Base-by-base conservation (phyloP, 2,888 invertebrate genomes). In the Pheosia gnoma region DNA sequence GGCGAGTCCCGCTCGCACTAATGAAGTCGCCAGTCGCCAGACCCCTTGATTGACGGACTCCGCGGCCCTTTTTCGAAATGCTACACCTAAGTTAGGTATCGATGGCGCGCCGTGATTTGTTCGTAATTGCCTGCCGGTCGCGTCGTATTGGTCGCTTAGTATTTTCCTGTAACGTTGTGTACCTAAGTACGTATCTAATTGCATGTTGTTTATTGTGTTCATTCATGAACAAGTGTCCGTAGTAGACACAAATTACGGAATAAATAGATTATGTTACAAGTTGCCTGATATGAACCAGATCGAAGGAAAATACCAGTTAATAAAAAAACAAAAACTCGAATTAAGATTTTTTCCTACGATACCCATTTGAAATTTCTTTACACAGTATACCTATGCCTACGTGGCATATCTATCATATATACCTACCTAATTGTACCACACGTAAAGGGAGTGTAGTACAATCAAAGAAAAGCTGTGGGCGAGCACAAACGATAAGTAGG, bases 11-110 rank as follows among this genome's bases (percentile, higher is more conserved):
- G 67, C 81, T 89, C 87, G 71, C 83, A 80, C 89, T 93, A 93
- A 93, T 93, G 93, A 93, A 93, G 92, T 92, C 91, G 88, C 85
- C 84, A 81, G 80, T 88, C 87, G 74, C 77, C 83, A 80, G 85
- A 77, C 87, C 90, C 88, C 89, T 87, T 91, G 92, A 92, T 91
- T 91, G 93, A 91, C 90, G 90, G 84, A 87, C 85, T 85, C 77
- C 41, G 79, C 78, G 88, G 86, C 89, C 90, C 89, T 91, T 90
- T 89, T 88, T 87, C 85, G 84, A 87, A 85, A 86, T 84, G 78
- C 81, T 85, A 79, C 82, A 84, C 83, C 85, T 84, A 82, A 84
- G 79, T 75, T 85, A 84, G 88, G 87, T 87, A 89, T 88, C 87
- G 85, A 84, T 80, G 83, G 81, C 72, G 81, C 66, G 88, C 86